These are phyloP conservation scores for Sorex fumeus DNA, from an alignment of 2,113 vertebrate genomes.

Conservation along the genomic window DNA sequence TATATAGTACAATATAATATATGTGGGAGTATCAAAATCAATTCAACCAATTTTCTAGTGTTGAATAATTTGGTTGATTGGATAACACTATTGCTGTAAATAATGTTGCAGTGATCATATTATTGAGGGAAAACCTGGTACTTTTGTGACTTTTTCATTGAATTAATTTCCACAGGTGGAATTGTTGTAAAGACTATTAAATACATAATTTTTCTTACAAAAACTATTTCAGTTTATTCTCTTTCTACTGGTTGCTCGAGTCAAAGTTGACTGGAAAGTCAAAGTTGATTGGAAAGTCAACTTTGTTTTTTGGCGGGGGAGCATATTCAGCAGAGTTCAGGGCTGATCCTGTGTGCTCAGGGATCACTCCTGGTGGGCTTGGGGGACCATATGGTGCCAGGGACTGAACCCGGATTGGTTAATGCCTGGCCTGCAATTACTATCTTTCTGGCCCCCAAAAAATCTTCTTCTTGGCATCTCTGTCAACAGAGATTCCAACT, in stretches of 20 bases:
- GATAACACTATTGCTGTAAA: background rate
- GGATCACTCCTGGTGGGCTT: no score
- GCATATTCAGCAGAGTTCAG: no score
- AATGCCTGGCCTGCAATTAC: no score
- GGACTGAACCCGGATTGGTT: no score
- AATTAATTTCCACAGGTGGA: background rate
- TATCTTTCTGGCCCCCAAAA: background rate
- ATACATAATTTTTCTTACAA: background rate
- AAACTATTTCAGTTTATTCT: background rate
- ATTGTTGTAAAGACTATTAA: background rate
- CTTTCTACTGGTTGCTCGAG: no score
- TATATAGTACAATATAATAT: no score
- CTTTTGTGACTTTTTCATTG: background rate
- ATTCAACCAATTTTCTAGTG: background rate
- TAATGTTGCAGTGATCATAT: background rate
- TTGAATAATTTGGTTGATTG: constrained; percentile 46
- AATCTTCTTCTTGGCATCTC: background rate
- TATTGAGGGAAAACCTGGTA: background rate
- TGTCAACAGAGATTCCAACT: background rate
- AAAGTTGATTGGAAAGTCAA: no score
- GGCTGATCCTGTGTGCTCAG: no score
- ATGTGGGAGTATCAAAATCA: no score
- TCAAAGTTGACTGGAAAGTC: no score
- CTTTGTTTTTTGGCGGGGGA: no score
- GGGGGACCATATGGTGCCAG: no score